Conservation (phyloP, 2,888 invertebrate species). For the Volucella bombylans region DNA sequence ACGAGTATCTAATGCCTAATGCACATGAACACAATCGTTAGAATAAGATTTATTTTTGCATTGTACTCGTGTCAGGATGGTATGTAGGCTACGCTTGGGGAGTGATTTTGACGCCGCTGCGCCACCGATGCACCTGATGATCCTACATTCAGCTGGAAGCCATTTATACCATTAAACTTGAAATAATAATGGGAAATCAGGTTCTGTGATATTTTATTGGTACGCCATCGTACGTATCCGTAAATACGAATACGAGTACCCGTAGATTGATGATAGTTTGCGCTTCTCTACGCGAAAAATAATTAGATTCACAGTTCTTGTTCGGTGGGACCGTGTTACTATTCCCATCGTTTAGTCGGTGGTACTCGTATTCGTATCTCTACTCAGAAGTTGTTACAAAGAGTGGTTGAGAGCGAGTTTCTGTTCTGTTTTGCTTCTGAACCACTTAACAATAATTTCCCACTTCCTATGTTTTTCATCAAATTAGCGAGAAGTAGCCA, state of each 20-base stretch:
- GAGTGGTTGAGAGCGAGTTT: conserved; percentile 20
- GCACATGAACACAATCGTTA: conserved; percentile 9
- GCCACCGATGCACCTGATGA: conserved; percentile 53
- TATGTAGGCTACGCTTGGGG: conserved; percentile 55
- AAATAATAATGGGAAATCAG: conserved; percentile 66
- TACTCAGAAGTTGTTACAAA: conserved; percentile 7
- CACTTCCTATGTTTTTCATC: conserved; percentile 58
- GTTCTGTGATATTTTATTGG: conserved; percentile 56
- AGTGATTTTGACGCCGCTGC: conserved; percentile 35
- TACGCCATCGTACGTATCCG: conserved; percentile 6
- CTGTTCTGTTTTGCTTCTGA: conserved; percentile 48
- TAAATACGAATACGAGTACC: neutral
- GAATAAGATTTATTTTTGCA: conserved; percentile 52
- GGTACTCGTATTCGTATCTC: neutral
- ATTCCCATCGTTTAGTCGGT: conserved; percentile 18
- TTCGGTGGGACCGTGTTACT: conserved; percentile 48
- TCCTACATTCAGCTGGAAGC: conserved; percentile 36
- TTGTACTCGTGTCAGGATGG: conserved; percentile 24
- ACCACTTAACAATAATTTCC: conserved; percentile 68
- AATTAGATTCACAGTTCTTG: conserved; percentile 60
- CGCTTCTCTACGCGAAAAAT: conserved; percentile 40
- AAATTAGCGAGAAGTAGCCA: conserved; percentile 42
- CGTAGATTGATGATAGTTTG: conserved; percentile 52
- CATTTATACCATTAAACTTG: conserved; percentile 65
- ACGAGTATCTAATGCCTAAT: neutral